A percentile compares a stretch with the other conserved stretches of the same genome.
phyloP scores from a whole-genome alignment of 2,797 vertebrate species.

The Erethizon dorsatum region DNA sequence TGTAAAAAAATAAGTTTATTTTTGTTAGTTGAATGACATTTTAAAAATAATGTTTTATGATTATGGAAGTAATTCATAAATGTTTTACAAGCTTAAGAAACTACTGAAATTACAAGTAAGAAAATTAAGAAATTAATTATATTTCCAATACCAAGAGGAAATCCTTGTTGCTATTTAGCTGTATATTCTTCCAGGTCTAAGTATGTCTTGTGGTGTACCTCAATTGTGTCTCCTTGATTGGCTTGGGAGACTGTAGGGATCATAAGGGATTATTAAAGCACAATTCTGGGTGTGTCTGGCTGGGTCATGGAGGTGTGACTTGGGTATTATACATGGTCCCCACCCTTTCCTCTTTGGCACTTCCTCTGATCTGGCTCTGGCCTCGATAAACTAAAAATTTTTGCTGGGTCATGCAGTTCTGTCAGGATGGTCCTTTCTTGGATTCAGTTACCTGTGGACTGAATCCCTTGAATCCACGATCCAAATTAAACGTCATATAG shows the following conservation, averaged over 20 bases:
- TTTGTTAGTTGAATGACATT: not conserved
- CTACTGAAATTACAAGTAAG: not conserved
- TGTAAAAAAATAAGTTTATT: not conserved
- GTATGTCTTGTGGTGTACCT: not conserved
- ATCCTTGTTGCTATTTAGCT: not conserved
- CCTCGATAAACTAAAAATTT: not conserved
- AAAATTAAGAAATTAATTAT: not conserved
- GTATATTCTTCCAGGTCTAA: not conserved
- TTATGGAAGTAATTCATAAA: not conserved
- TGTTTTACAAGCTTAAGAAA: conserved; percentile 4
- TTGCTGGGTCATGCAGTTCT: not conserved
- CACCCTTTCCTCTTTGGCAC: not conserved
- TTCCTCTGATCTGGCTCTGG: not conserved
- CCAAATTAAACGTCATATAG: not conserved
- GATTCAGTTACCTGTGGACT: not conserved
- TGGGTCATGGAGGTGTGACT: not conserved
- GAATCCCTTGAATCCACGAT: not conserved
- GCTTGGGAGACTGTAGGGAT: not conserved
- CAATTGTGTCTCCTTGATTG: not conserved
- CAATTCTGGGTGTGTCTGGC: not conserved
- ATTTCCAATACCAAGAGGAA: conserved; percentile 16
- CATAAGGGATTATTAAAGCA: not conserved
- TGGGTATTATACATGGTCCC: not conserved
- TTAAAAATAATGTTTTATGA: not conserved
- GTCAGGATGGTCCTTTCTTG: not conserved